A percentile compares a stretch with the other conserved stretches of the same genome.
Evolutionary conservation across 1,140 invertebrate species (phyloP).

Genomic region (Solenopsis fugax): DNA sequence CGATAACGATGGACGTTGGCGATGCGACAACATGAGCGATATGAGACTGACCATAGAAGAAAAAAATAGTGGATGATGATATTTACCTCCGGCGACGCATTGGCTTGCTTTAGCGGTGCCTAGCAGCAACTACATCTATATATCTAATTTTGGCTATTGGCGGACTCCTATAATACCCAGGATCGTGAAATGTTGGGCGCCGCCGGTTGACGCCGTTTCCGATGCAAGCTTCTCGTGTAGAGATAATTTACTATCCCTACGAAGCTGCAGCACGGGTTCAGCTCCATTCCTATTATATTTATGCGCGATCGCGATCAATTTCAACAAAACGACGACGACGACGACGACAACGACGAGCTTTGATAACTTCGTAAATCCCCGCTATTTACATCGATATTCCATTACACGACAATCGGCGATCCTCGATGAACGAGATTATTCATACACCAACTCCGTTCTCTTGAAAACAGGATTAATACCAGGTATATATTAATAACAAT

Average conservation of each 20-base stretch:
- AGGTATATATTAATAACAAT: not conserved
- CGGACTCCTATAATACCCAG: slow-evolving; percentile 65
- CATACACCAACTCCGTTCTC: not conserved
- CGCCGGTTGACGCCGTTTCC: slow-evolving; percentile 66
- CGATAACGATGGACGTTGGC: slow-evolving; percentile 21
- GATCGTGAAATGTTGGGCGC: slow-evolving; percentile 65
- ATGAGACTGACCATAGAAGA: not conserved
- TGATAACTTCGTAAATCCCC: slow-evolving; percentile 4
- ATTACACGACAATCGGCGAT: slow-evolving; percentile 38
- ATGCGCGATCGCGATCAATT: slow-evolving; percentile 28
- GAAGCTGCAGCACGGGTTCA: slow-evolving; percentile 71
- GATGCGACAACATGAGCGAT: not conserved
- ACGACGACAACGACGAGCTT: slow-evolving; percentile 5
- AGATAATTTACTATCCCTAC: slow-evolving; percentile 75
- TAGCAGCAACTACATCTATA: slow-evolving; percentile 64
- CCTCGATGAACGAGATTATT: slow-evolving; percentile 25
- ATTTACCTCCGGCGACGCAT: slow-evolving; percentile 61
- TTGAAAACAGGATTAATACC: slow-evolving; percentile 8
- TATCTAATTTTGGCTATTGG: slow-evolving; percentile 64
- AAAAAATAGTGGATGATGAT: slow-evolving; percentile 32
- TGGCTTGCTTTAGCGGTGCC: slow-evolving; percentile 57
- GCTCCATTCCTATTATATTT: slow-evolving; percentile 61
- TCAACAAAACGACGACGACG: no score
- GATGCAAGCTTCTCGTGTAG: slow-evolving; percentile 72
- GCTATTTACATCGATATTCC: slow-evolving; percentile 54